These are phyloP conservation scores for Alligator mississippiensis DNA, from an alignment of 2,113 vertebrate species.

Conservation along the genomic window DNA sequence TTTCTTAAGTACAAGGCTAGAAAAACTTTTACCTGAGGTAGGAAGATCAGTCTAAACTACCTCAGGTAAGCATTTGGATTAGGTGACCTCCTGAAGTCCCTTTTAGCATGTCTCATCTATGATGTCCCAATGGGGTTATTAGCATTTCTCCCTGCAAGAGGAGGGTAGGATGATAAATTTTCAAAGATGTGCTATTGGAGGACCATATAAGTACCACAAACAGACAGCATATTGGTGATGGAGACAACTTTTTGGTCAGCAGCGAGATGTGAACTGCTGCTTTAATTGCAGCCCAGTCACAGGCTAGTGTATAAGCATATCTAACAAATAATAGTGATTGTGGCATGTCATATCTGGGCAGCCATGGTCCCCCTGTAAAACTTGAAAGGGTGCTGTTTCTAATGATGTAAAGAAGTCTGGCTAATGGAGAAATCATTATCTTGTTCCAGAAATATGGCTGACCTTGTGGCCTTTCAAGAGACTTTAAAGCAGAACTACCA, in stretches of 20 bases:
- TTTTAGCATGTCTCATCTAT: neutral
- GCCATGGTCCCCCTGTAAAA: neutral
- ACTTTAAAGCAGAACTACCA: neutral
- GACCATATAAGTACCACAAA: neutral
- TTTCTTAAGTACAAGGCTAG: no score
- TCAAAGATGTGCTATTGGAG: neutral
- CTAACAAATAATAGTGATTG: neutral
- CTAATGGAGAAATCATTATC: neutral
- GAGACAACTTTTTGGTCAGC: neutral
- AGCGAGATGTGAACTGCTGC: neutral
- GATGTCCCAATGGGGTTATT: neutral
- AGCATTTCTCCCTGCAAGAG: neutral
- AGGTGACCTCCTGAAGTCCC: neutral
- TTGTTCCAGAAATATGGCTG: neutral
- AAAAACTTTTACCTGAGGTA: no score
- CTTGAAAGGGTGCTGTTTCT: neutral
- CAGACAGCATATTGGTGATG: neutral
- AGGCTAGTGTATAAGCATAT: neutral
- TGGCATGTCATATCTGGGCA: neutral
- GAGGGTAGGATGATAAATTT: neutral
- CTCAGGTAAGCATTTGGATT: no score
- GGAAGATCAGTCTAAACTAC: no score
- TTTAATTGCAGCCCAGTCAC: neutral
- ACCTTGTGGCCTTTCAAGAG: neutral
- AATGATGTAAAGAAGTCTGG: neutral